Evolutionary conservation across 2,113 vertebrate genomes (phyloP), one percentile per base, ranked within the genome.

Genomic region (Syrrhaptes paradoxus): DNA sequence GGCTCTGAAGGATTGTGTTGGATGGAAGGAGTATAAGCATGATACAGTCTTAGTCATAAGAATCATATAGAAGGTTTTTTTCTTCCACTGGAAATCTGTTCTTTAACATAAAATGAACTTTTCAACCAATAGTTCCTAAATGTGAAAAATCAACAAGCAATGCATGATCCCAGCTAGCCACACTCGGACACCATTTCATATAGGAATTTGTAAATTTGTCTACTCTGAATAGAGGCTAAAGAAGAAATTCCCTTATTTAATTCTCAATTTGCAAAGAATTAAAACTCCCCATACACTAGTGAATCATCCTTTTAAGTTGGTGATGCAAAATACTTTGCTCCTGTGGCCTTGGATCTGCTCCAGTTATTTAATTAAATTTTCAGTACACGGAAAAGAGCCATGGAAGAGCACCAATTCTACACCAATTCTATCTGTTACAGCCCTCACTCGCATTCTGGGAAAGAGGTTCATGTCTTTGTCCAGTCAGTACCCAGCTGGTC

Each of bases 291-390:
- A 45, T 32, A 83, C 67, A 32, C 3, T 3, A 75, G 1, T 11
- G 65, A 87, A 85, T 51, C 22, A 11, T 52, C 16, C 28, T 66
- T 90, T 62, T 20, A 65, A 77, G 5, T 19, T 46, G 80, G 9
- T 3, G 31, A 6, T 57, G 28, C 5, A 70, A 68, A 90, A 59
- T 25, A 28, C 4, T 20, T 9, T 36, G 41, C 3, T 70, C 24
- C 21, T 66, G 16, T 57, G 17, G 29, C n/a, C 8, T 92, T 94
- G 68, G n/a, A 57, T 73, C n/a, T 81, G 1, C 15, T 81, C 49
- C 62, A 92, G 21, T 66, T 80, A 74, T 63, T 80, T 91, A 89
- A 89, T 87, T 92, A 58, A 46, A 41, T 86, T 84, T 95, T 89
- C 67, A 55, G 29, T 73, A 58, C 17, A 32, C n/a, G 66, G 10